A percentile compares a stretch with the other conserved stretches of the same genome.
Conservation (phyloP, 2,888 invertebrate species). For the Apoderus coryli region DNA sequence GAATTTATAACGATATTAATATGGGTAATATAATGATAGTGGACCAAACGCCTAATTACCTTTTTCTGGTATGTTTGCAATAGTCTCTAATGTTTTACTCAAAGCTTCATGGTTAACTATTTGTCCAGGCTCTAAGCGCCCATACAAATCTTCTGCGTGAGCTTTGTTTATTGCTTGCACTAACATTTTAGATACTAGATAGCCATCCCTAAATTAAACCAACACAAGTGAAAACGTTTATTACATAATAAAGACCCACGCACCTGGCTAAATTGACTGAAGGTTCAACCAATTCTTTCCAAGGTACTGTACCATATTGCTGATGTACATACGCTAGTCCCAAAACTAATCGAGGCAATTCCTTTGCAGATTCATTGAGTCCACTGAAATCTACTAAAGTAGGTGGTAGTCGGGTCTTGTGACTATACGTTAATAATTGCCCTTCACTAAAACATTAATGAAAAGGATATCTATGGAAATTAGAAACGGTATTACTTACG, state of each 20-base stretch:
- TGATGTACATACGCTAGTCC: constrained; percentile 43
- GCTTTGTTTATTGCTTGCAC: constrained; percentile 31
- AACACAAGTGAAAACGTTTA: constrained; percentile 1
- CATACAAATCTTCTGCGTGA: constrained; percentile 31
- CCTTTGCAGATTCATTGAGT: constrained; percentile 27
- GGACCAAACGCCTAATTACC: constrained; percentile 19
- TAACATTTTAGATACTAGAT: constrained; percentile 35
- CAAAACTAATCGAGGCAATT: constrained; percentile 42
- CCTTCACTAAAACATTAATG: constrained; percentile 45
- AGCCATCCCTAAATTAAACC: constrained; percentile 32
- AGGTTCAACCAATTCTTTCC: constrained; percentile 44
- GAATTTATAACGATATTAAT: constrained; percentile 4
- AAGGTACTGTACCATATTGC: constrained; percentile 40
- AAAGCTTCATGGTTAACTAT: constrained; percentile 35
- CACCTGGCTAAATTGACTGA: constrained; percentile 41
- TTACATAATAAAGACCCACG: too few relatives aligned
- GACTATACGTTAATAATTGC: constrained; percentile 56
- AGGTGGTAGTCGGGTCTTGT: constrained; percentile 39
- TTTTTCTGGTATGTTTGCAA: constrained; percentile 35
- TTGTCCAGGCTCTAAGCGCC: constrained; percentile 34
- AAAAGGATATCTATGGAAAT: constrained; percentile 5
- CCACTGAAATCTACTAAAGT: constrained; percentile 41
- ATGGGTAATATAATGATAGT: constrained; percentile 6
- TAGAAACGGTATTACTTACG: constrained; percentile 37
- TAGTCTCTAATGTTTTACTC: constrained; percentile 37